A percentile compares a stretch with the other conserved stretches of the same genome.
Evolutionary conservation across 2,888 invertebrate genomes (phyloP).

Genomic region (Busseola fusca): DNA sequence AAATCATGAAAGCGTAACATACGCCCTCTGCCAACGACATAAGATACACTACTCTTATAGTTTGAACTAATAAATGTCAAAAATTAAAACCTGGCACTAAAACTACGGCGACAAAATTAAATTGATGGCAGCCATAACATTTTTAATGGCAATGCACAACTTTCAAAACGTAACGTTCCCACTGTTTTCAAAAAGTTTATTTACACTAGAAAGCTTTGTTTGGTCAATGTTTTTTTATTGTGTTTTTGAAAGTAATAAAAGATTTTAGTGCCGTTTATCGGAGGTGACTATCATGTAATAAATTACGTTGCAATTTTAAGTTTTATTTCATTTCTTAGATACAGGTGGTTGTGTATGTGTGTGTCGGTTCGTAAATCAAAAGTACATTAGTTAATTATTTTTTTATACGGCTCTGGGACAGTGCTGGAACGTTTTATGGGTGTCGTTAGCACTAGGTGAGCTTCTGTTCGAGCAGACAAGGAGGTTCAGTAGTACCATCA

Average conservation of each 20-base stretch:
- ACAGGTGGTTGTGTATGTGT: constrained; percentile 24
- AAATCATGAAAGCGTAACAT: constrained; percentile 12
- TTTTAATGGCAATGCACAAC: constrained; percentile 81
- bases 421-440: constrained; percentile 39
- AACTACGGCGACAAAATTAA: constrained; percentile 80
- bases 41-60: constrained; percentile 36
- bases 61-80: constrained; percentile 77
- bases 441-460: constrained; percentile 26
- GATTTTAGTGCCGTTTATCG: constrained; percentile 68
- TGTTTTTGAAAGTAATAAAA: constrained; percentile 80
- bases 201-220: constrained; percentile 81
- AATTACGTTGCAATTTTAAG: constrained; percentile 68
- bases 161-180: constrained; percentile 73
- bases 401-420: constrained; percentile 25
- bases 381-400: constrained; percentile 54
- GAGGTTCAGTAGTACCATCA: too few species aligned
- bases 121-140: constrained; percentile 83
- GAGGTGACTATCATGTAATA: constrained; percentile 68
- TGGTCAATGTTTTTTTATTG: constrained; percentile 74
- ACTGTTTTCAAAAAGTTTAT: constrained; percentile 78
- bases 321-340: constrained; percentile 61
- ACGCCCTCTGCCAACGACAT: constrained; percentile 21
- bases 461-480: constrained; percentile 14
- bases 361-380: constrained; percentile 50
- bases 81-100: constrained; percentile 79